A percentile compares a stretch with the other conserved stretches of the same genome.
phyloP scores from a whole-genome alignment of 2,797 vertebrate species.

The Setipinna tenuifilis region DNA sequence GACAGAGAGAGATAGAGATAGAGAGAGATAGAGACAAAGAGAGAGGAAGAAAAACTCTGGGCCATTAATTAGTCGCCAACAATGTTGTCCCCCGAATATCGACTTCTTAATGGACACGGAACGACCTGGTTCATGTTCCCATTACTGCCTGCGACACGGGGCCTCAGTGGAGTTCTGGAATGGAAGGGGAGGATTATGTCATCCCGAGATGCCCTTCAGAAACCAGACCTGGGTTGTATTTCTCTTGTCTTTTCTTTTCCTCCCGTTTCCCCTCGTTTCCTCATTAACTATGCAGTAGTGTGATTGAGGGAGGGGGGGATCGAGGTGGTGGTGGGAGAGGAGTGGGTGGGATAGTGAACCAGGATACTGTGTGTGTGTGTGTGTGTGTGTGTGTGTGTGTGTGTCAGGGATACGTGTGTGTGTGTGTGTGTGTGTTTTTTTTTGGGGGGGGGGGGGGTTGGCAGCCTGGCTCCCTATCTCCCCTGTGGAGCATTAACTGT shows the following conservation, averaged over 20 bases:
- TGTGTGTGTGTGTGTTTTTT: too few relatives aligned
- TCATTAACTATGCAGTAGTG: conserved; percentile 78
- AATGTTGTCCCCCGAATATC: conserved; percentile 75
- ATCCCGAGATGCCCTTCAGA: conserved; percentile 74
- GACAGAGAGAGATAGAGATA: neutral
- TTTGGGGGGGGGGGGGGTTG: neutral
- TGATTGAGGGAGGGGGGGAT: conserved; percentile 48
- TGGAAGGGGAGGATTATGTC: conserved; percentile 72
- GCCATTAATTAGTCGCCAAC: conserved; percentile 81
- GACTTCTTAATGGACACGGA: conserved; percentile 81
- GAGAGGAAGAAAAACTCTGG: conserved; percentile 61
- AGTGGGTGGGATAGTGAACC: neutral
- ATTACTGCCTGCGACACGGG: conserved; percentile 72
- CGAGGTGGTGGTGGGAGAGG: neutral
- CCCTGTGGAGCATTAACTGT: neutral
- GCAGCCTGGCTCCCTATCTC: neutral
- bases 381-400: conserved; percentile 13
- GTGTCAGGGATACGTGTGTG: neutral
- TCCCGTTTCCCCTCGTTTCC: conserved; percentile 52
- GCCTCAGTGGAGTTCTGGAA: conserved; percentile 66
- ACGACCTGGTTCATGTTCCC: conserved; percentile 76
- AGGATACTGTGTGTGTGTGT: neutral
- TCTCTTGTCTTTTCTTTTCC: conserved; percentile 26
- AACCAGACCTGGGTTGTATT: conserved; percentile 64
- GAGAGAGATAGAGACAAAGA: neutral